Evolutionary conservation across 2,888 invertebrate genomes (phyloP), one percentile per base, ranked within the genome.

Genomic region (Melinopterus prodromus): DNA sequence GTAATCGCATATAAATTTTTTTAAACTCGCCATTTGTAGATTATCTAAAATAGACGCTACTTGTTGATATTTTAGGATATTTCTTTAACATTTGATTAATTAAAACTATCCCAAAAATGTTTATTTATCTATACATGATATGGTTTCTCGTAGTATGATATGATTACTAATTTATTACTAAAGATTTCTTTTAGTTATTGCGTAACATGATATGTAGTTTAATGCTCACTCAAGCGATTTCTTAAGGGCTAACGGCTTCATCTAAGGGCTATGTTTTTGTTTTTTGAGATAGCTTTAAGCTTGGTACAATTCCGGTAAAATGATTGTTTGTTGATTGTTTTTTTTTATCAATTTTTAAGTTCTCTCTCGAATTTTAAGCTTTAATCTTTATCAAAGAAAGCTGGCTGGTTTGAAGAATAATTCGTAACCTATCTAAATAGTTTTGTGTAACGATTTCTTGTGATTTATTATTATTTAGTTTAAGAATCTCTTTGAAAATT

Each of bases 231-330:
- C 53, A 53, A 53, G 53, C 53, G 53, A 53, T 53, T 53, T 53
- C 53, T 53, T 53, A 53, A 53, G 12, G 9, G 7, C 53, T 53
- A 53, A 12, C 3, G 53, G 12, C 74, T 74, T 36, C 14, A n/a
- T 35, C 26, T 74, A 74, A 26, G 16, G 35, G 71, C 26, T 74
- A 7, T 26, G 36, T 36, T 53, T 53, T 53, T 1, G 9, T 35
- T 74, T 74, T 74, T 74, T 74, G 74, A 74, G 74, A 74, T 74
- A 74, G 74, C 74, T 74, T 74, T 74, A 74, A 74, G 74, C 74
- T 26, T 74, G 71, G 35, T 71, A 15, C 35, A 71, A 35, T 12
- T 2, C 12, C 53, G 7, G 53, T 53, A 53, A 53, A 53, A 53
- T 53, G 53, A 53, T 53, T 53, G 53, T 53, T 2, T 9, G 53